A percentile compares a stretch with the other conserved stretches of the same genome.
phyloP scores from a whole-genome alignment of 2,888 invertebrate species.

The Dynastes grantii region DNA sequence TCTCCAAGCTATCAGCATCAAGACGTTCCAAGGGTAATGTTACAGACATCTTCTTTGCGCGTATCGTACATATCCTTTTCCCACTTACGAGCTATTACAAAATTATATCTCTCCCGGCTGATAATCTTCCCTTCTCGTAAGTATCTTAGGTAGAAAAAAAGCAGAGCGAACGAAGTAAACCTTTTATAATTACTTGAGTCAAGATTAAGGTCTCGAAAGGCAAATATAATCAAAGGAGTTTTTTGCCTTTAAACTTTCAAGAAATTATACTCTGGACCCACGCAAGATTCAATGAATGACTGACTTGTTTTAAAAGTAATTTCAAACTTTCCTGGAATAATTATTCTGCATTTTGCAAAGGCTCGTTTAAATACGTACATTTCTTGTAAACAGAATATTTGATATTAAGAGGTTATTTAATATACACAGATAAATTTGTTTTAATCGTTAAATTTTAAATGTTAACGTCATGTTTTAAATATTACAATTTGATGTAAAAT shows the following conservation, averaged over 20 bases:
- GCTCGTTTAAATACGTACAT: not conserved
- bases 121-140: not conserved
- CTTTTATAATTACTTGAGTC: constrained; percentile 32
- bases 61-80: too few species aligned
- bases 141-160: not conserved
- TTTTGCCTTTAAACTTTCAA: constrained; percentile 23
- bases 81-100: not conserved
- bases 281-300: constrained; percentile 23
- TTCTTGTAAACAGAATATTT: not conserved
- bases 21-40: too few species aligned
- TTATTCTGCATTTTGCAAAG: constrained; percentile 13
- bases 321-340: constrained; percentile 20
- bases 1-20: too few species aligned
- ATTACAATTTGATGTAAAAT: too few species aligned
- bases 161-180: not conserved
- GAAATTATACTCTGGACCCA: not conserved
- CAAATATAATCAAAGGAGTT: constrained; percentile 41
- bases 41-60: too few species aligned
- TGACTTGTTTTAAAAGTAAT: constrained; percentile 35
- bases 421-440: too few species aligned
- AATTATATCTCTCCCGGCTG: not conserved
- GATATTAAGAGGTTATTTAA: too few species aligned
- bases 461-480: too few species aligned
- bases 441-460: too few species aligned
- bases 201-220: constrained; percentile 39